Evolutionary conservation across 2,888 invertebrate species (phyloP).

Genomic region (Uloborus plumipes): DNA sequence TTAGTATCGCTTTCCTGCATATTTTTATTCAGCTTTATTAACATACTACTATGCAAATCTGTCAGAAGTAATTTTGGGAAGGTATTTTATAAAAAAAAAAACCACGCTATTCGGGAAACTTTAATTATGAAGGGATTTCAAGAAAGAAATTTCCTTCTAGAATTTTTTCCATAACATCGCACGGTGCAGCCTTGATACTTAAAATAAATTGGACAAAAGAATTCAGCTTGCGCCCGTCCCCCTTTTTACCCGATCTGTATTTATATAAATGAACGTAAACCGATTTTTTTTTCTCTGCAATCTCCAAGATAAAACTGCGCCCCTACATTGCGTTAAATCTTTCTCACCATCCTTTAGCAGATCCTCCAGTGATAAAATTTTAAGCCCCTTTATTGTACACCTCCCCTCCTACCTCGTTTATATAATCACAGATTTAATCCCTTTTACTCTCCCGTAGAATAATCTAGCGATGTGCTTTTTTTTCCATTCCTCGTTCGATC

Average conservation of each 20-base stretch:
- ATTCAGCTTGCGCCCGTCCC: not conserved
- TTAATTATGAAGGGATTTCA: too few relatives aligned
- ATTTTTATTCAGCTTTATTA: too few relatives aligned
- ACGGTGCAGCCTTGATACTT: not conserved
- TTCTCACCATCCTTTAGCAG: constrained; percentile 27
- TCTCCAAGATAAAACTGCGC: constrained; percentile 5
- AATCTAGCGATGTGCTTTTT: constrained; percentile 16
- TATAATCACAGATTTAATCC: constrained; percentile 58
- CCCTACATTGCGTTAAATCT: constrained; percentile 36
- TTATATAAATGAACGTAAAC: constrained; percentile 51
- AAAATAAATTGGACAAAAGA: constrained; percentile 1
- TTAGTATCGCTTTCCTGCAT: too few relatives aligned
- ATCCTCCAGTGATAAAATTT: constrained; percentile 53
- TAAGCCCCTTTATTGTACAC: constrained; percentile 57
- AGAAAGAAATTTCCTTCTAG: too few relatives aligned
- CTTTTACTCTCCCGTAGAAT: constrained; percentile 6
- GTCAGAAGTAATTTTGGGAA: too few relatives aligned
- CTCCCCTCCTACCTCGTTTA: constrained; percentile 37
- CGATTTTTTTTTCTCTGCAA: constrained; percentile 19
- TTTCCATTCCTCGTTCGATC: not conserved
- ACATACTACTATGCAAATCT: too few relatives aligned
- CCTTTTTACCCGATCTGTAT: constrained; percentile 4
- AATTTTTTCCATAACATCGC: too few relatives aligned
- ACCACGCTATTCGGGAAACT: too few relatives aligned
- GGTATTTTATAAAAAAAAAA: too few relatives aligned